phyloP scores from a whole-genome alignment of 2,113 vertebrate species.

The Chaenogobius annularis region DNA sequence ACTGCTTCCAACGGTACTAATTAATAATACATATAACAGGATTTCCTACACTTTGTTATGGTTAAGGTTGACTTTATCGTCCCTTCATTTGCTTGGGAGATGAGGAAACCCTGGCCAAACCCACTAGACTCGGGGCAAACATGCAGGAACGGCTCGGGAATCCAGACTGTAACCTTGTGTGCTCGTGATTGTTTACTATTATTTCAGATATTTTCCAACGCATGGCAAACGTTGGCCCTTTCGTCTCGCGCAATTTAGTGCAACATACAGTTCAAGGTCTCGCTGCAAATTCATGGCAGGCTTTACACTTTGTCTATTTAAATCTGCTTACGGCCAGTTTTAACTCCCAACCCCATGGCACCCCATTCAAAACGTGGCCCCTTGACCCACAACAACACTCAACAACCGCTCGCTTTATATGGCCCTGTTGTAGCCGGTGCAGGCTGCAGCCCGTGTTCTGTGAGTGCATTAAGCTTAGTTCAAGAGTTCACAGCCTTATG shows the following conservation, averaged over 20 bases:
- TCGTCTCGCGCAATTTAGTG: not conserved
- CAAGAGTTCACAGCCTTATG: slow-evolving; percentile 64
- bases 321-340: not conserved
- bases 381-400: slow-evolving; percentile 26
- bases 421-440: not conserved
- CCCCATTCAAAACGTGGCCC: slow-evolving; percentile 6
- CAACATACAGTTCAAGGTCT: not conserved
- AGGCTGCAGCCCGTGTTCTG: slow-evolving; percentile 3
- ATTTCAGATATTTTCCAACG: not conserved
- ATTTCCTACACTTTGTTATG: too few species aligned
- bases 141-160: too few species aligned
- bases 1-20: too few species aligned
- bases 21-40: too few species aligned
- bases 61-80: too few species aligned
- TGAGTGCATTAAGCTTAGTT: slow-evolving; percentile 43
- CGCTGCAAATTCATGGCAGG: not conserved
- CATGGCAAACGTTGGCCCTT: not conserved
- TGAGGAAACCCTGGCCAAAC: too few species aligned
- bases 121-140: too few species aligned
- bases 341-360: not conserved
- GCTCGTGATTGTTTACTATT: not conserved
- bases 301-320: not conserved
- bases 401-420: not conserved
- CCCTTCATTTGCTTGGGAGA: too few species aligned
- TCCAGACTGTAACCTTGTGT: not conserved